Percentiles rank a stretch among this genome's conserved stretches.
phyloP scores from a whole-genome alignment of 2,797 vertebrate genomes.

The Pangasius djambal region DNA sequence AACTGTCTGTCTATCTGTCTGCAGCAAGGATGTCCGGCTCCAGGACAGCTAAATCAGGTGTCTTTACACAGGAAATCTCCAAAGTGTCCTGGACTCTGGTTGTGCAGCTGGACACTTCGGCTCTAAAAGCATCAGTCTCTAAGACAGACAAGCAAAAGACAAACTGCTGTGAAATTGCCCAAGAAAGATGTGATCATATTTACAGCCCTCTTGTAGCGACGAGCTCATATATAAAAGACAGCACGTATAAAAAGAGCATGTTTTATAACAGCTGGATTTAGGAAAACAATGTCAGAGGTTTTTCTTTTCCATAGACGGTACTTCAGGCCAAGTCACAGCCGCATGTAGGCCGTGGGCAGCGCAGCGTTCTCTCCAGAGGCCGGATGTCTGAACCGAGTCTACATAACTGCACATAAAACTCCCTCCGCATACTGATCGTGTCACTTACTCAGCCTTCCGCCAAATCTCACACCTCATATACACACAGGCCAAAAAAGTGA shows the following conservation, averaged over 20 bases:
- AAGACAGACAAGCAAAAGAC: slow-evolving; percentile 28
- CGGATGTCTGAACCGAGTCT: slow-evolving; percentile 35
- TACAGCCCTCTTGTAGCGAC: slow-evolving; percentile 39
- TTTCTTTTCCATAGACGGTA: slow-evolving; percentile 27
- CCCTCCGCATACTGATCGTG: slow-evolving; percentile 23
- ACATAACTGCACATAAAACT: slow-evolving; percentile 47
- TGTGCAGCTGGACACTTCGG: slow-evolving; percentile 5
- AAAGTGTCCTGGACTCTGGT: slow-evolving; percentile 1
- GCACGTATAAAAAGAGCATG: slow-evolving; percentile 36
- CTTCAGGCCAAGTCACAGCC: slow-evolving; percentile 39
- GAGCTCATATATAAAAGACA: slow-evolving; percentile 39
- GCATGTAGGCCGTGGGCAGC: slow-evolving; percentile 25
- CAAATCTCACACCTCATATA: slow-evolving; percentile 46
- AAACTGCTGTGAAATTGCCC: slow-evolving; percentile 44
- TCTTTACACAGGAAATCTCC: background rate
- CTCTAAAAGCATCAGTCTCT: slow-evolving; percentile 1
- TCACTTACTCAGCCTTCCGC: slow-evolving; percentile 15
- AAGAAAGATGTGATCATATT: slow-evolving; percentile 53
- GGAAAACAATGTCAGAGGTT: slow-evolving; percentile 34
- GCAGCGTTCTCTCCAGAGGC: slow-evolving; percentile 15
- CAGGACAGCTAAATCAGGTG: slow-evolving; percentile 28
- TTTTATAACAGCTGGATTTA: slow-evolving; percentile 55
- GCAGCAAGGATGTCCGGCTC: background rate
- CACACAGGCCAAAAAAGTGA: slow-evolving; percentile 16
- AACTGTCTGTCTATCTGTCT: slow-evolving; percentile 13